These are phyloP conservation scores for Ploceus nigricollis DNA, from an alignment of 2,113 vertebrate species.

Conservation along the genomic window DNA sequence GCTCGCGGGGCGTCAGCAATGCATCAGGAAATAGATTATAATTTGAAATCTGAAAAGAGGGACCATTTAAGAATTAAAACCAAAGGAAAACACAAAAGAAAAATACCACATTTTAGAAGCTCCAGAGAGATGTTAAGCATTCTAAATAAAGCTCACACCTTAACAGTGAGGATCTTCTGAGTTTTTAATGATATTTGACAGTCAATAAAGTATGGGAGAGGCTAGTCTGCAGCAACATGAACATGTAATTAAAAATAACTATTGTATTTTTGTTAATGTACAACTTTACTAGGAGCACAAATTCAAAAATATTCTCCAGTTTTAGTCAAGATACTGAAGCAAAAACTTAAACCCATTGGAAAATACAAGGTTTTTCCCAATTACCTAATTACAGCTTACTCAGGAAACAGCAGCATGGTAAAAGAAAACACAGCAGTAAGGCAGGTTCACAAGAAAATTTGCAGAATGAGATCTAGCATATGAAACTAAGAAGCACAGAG, in stretches of 20 bases:
- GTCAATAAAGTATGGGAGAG: background rate
- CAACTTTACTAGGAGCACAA: background rate
- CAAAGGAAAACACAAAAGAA: slow-evolving; percentile 61
- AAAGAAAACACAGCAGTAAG: background rate
- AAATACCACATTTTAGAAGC: slow-evolving; percentile 41
- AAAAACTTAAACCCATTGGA: background rate
- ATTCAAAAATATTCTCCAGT: background rate
- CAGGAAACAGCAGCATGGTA: background rate
- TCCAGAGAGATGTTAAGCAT: background rate
- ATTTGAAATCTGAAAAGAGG: slow-evolving; percentile 82
- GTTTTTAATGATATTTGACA: background rate
- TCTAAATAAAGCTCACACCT: background rate
- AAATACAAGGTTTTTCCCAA: background rate
- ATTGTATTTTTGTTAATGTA: background rate
- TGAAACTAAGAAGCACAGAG: background rate
- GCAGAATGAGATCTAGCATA: background rate
- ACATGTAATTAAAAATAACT: background rate
- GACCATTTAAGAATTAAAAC: slow-evolving; percentile 78
- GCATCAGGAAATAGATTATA: slow-evolving; percentile 75
- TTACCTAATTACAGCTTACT: background rate
- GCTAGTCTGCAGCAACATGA: background rate
- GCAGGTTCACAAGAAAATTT: background rate
- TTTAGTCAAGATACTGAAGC: background rate
- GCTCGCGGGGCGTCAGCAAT: slow-evolving; percentile 72
- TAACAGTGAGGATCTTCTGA: background rate